Conservation (phyloP, 2,797 vertebrate genomes). For the Pangasius krempfi region DNA sequence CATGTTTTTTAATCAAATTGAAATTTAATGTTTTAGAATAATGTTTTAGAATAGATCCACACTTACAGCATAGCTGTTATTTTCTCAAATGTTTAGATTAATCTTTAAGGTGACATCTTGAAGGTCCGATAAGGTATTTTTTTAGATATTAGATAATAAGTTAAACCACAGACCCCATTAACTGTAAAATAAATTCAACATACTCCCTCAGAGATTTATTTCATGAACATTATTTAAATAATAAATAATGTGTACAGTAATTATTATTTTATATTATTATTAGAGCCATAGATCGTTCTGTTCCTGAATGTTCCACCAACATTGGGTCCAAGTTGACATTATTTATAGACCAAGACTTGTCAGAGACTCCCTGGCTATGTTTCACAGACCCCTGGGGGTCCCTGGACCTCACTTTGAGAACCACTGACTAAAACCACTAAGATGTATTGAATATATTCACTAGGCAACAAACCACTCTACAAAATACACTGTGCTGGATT, state of each 20-base stretch:
- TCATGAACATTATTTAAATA: not conserved
- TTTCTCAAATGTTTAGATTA: not conserved
- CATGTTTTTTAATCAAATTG: not conserved
- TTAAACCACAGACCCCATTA: not conserved
- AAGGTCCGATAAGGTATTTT: not conserved
- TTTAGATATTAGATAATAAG: not conserved
- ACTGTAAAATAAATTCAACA: not conserved
- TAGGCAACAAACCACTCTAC: not conserved
- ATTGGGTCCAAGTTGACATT: not conserved
- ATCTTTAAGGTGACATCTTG: not conserved
- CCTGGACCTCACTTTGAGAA: not conserved
- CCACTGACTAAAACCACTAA: not conserved
- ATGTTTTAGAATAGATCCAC: not conserved
- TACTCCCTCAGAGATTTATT: not conserved
- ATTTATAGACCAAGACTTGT: not conserved
- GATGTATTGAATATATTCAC: not conserved
- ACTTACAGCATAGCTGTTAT: not conserved
- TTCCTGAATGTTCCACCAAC: not conserved
- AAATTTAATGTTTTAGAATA: not conserved
- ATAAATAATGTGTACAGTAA: not conserved
- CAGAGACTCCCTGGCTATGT: not conserved
- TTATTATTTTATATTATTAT: not conserved
- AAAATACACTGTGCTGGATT: not conserved
- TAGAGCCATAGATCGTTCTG: not conserved
- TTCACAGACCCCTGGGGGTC: not conserved